Conservation (phyloP, 2,888 invertebrate species). For the Nysson spinosus region DNA sequence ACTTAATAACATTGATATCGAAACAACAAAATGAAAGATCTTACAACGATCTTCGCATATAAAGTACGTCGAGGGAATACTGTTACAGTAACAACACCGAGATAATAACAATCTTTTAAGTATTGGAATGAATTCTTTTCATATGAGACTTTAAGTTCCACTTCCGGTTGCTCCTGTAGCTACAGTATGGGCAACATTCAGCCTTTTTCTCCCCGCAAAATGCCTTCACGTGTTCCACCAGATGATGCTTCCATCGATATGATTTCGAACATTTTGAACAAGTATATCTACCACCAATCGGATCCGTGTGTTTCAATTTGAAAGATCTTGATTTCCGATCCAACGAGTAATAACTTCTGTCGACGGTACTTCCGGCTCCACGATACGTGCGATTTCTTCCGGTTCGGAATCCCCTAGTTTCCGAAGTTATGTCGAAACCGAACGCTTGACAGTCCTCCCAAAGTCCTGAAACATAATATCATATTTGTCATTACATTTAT, state of each 20-base stretch:
- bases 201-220: conserved; percentile 68
- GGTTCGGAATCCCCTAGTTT: conserved; percentile 5
- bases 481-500: conserved; percentile 33
- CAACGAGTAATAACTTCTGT: neutral
- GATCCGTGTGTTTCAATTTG: conserved; percentile 8
- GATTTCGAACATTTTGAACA: conserved; percentile 63
- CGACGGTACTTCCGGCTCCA: neutral
- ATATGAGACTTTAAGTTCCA: conserved; percentile 87
- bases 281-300: conserved; percentile 39
- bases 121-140: conserved; percentile 74
- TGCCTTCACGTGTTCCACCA: conserved; percentile 67
- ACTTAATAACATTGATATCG: too few species aligned
- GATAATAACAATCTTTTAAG: neutral
- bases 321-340: conserved; percentile 10
- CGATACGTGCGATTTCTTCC: conserved; percentile 6
- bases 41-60: too few species aligned
- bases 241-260: conserved; percentile 66
- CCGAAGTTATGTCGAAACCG: conserved; percentile 1
- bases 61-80: too few species aligned
- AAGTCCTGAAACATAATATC: conserved; percentile 65
- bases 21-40: too few species aligned
- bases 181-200: conserved; percentile 69
- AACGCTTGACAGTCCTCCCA: conserved; percentile 60
- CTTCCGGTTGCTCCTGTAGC: conserved; percentile 84
- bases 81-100: neutral